Evolutionary conservation across 2,888 invertebrate species (phyloP).

Genomic region (Cosmia trapezina): DNA sequence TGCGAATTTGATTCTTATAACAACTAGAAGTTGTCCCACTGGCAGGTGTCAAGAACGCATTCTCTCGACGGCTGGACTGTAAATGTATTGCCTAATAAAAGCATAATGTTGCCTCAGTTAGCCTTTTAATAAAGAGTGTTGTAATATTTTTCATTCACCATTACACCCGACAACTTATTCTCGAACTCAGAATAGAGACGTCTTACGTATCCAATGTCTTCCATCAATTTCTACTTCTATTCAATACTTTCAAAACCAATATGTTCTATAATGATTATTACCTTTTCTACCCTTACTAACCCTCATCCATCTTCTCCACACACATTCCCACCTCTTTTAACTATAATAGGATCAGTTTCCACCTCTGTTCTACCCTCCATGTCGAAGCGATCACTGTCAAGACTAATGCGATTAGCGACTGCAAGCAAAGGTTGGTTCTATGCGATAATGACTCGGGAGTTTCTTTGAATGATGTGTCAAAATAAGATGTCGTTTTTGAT

Average conservation of each 20-base stretch:
- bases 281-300: not conserved
- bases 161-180: not conserved
- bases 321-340: slow-evolving; percentile 24
- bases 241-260: not conserved
- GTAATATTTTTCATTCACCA: too few species aligned
- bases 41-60: too few species aligned
- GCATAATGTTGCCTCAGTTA: too few species aligned
- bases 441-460: slow-evolving; percentile 66
- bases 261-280: not conserved
- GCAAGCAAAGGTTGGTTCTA: slow-evolving; percentile 60
- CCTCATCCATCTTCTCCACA: slow-evolving; percentile 13
- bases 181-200: not conserved
- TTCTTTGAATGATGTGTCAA: slow-evolving; percentile 57
- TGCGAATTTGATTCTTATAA: too few species aligned
- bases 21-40: too few species aligned
- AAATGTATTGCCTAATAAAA: not conserved
- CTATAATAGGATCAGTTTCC: slow-evolving; percentile 48
- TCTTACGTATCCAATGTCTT: too few species aligned
- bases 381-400: slow-evolving; percentile 80
- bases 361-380: slow-evolving; percentile 61
- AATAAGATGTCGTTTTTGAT: slow-evolving; percentile 57
- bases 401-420: slow-evolving; percentile 76
- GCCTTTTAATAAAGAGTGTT: too few species aligned
- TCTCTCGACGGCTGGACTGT: too few species aligned
- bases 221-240: not conserved